Evolutionary conservation across 2,113 vertebrate species (phyloP), one percentile per base, ranked within the genome.

Genomic region (Lamprotornis superbus): DNA sequence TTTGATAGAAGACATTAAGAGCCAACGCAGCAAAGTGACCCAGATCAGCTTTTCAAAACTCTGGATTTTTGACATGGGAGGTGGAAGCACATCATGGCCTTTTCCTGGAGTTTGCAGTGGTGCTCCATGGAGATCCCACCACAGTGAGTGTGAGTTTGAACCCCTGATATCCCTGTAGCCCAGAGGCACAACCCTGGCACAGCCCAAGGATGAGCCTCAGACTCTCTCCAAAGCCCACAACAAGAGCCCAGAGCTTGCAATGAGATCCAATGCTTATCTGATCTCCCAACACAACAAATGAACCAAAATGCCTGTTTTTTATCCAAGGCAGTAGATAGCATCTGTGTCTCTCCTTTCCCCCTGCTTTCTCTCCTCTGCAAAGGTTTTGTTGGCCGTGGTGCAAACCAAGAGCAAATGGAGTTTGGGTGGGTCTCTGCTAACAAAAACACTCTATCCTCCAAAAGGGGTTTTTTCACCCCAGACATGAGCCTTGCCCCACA

Each of bases 401-500:
- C 75, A 86, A 76, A 86, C 68, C 85, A 37, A 88, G 59, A 78
- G 75, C 57, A 78, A 90, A 80, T 0, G 1, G 39, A 88, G 20
- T 46, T 37, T 70, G 93, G 88, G 92, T 74, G 90, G 64, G 59
- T 90, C 87, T 63, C 30, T 50, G 77, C 82, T 79, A 69, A 88
- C 18, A 88, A 74, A 94, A 89, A 55, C 77, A 86, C 7, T 0
- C 14, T 52, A 27, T 74, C 11, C 64, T 96, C 83, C 82, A 92
- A 75, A 93, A 68, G 52, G 56, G 68, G 7, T 30, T 95, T 80
- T 93, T 93, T 83, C 56, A 91, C 85, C 88, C 79, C 77, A 92
- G 83, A 90, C 6, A 0, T 0, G 4, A 93, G 56, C 76, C 73
- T 64, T 87, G 86, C 64, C 80, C 90, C 22, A 0, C 84, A 64